Evolutionary conservation across 2,888 invertebrate species (phyloP), one percentile per base, ranked within the genome.

Genomic region (Sinopyrophorus schimmeli): DNA sequence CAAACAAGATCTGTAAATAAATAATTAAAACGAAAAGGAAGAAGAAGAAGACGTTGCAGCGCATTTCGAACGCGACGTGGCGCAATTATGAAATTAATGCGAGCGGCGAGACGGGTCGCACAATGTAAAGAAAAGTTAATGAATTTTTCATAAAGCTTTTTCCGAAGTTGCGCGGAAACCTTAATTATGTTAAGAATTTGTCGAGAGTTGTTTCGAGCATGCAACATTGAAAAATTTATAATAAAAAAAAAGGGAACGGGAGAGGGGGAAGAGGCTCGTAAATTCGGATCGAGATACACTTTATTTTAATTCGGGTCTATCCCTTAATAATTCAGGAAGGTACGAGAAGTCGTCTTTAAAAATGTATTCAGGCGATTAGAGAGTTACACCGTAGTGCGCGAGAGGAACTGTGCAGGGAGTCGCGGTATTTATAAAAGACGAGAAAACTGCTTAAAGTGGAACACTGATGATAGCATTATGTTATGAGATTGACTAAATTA

Each of bases 301-400:
- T 55, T 57, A 58, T 62, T 61, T 62, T 63, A 63, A 64, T 63
- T 64, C 59, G 54, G 55, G 59, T 59, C 58, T 60, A 62, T 62
- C 63, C 60, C 60, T 62, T 61, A 64, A 64, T 64, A 62, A 63
- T 63, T 61, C 61, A 62, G 56, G 56, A 48, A 54, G 49, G 53
- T 47, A 54, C 47, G 60, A 60, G 60, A 57, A 61, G 61, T 63
- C 61, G 59, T 51, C 60, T 62, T 63, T 61, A 61, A 63, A 64
- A 63, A 63, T 63, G 59, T 59, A 64, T 62, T 59, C 61, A 53
- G 55, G 55, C 64, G 63, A 64, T 64, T 64, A 63, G 57, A 62
- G 58, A 49, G 49, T 57, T 57, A 55, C 60, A 48, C 58, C 54
- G 55, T 51, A 38, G 53, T 47, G 57, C 54, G 52, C n/a, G n/a